Evolutionary conservation across 2,797 vertebrate species (phyloP).

Genomic region (Florisuga fusca): DNA sequence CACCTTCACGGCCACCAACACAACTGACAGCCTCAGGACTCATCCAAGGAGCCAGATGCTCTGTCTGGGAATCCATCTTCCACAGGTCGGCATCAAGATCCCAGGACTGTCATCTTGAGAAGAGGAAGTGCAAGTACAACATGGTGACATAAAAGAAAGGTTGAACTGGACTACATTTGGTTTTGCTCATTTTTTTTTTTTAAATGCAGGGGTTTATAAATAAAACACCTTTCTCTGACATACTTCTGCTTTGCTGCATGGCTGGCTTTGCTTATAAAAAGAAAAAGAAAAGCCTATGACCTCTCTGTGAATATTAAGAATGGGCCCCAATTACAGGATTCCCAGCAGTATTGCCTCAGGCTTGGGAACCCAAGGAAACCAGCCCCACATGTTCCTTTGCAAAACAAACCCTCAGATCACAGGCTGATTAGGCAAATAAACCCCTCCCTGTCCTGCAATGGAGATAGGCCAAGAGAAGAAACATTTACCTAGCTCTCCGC

Average conservation of each 20-base stretch:
- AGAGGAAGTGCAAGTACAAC: conserved; percentile 3
- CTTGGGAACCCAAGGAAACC: conserved; percentile 4
- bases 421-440: conserved; percentile 46
- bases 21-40: conserved; percentile 56
- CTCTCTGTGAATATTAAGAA: conserved; percentile 10
- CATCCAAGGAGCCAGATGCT: conserved; percentile 67
- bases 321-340: background rate
- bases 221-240: conserved; percentile 41
- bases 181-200: background rate
- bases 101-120: conserved; percentile 64
- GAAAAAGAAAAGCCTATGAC: background rate
- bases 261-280: background rate
- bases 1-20: conserved; percentile 25
- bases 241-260: background rate
- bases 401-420: conserved; percentile 58
- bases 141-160: conserved; percentile 30
- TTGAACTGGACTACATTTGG: background rate
- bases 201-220: conserved; percentile 3
- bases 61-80: conserved; percentile 64
- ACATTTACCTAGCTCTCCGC: conserved; percentile 10
- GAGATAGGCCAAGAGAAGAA: conserved; percentile 47
- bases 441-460: conserved; percentile 20
- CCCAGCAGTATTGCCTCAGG: conserved; percentile 52
- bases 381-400: conserved; percentile 22
- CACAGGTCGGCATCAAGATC: conserved; percentile 45